A percentile compares a stretch with the other conserved stretches of the same genome.
phyloP scores from a whole-genome alignment of 1,140 invertebrate genomes.

The Nomia melanderi region DNA sequence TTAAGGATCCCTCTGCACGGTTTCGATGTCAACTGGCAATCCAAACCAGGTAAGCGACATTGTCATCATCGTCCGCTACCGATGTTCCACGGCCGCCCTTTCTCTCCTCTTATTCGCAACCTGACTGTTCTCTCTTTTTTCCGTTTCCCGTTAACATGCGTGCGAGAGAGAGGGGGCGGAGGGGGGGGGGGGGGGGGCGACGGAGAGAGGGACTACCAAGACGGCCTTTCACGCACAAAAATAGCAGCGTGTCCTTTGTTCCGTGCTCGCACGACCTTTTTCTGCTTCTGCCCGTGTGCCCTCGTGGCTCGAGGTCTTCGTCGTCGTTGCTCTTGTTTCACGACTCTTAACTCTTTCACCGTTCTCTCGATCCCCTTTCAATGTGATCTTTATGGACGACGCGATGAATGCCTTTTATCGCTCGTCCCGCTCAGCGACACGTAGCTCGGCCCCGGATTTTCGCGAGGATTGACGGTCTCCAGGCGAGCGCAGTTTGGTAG shows the following conservation, averaged over 20 bases:
- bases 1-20: conserved; percentile 39
- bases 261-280: conserved; percentile 49
- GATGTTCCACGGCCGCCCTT: conserved; percentile 13
- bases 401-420: neutral
- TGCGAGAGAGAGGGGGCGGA: conserved; percentile 9
- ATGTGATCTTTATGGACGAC: neutral
- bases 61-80: conserved; percentile 56
- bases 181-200: too few relatives aligned
- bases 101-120: neutral
- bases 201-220: conserved; percentile 19
- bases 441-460: too few relatives aligned
- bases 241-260: conserved; percentile 61
- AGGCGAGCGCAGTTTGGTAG: too few relatives aligned
- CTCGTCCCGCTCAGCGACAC: neutral
- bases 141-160: neutral
- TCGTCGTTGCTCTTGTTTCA: conserved; percentile 25
- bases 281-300: neutral
- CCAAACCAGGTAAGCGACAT: conserved; percentile 53
- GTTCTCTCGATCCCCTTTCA: conserved; percentile 4
- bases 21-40: conserved; percentile 45
- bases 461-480: too few relatives aligned
- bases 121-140: neutral
- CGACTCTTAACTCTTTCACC: conserved; percentile 12
- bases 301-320: neutral
- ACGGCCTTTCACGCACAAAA: conserved; percentile 60